A percentile compares a stretch with the other conserved stretches of the same genome.
phyloP scores from a whole-genome alignment of 2,113 vertebrate genomes.

The Oxyura jamaicensis region DNA sequence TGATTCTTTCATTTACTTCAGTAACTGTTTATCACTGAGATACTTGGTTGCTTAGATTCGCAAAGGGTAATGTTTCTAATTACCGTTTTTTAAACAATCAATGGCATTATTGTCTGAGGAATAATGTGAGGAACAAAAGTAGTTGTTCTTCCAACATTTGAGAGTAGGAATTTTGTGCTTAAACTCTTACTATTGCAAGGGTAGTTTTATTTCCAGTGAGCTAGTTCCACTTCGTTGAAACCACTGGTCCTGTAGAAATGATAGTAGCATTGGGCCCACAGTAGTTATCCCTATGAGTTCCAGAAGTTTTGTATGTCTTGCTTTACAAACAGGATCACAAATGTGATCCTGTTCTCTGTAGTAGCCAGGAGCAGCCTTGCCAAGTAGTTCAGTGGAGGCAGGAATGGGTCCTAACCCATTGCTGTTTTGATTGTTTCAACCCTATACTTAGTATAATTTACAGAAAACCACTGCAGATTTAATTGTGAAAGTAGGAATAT shows the following conservation, averaged over 20 bases:
- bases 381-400: not conserved
- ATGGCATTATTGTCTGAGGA: not conserved
- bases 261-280: not conserved
- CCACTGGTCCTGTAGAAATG: not conserved
- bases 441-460: not conserved
- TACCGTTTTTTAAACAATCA: not conserved
- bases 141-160: not conserved
- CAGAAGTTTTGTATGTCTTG: not conserved
- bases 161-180: not conserved
- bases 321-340: not conserved
- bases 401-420: not conserved
- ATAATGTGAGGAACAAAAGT: not conserved
- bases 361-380: not conserved
- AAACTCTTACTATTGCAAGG: accelerated
- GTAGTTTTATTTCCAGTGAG: not conserved
- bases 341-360: not conserved
- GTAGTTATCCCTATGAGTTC: not conserved
- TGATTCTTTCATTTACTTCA: not conserved
- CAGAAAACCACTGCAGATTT: not conserved
- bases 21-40: not conserved
- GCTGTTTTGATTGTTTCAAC: not conserved
- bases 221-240: not conserved
- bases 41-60: not conserved
- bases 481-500: not conserved
- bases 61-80: not conserved